A percentile compares a stretch with the other conserved stretches of the same genome.
Conservation (phyloP, 2,113 vertebrate genomes). For the Raja brachyura region DNA sequence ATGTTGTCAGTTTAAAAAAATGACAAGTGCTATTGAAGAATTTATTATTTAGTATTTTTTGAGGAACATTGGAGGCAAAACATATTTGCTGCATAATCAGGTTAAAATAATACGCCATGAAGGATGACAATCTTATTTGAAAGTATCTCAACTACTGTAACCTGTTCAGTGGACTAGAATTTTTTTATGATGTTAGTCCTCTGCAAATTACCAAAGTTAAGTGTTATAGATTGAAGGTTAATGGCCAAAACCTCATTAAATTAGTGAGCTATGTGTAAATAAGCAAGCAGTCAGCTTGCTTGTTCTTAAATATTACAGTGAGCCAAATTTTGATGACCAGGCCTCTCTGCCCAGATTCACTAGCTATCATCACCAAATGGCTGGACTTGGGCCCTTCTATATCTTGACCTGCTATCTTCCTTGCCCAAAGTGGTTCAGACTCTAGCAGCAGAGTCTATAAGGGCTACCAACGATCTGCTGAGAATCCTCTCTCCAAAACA, state of each 20-base stretch:
- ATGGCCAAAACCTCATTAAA: neutral
- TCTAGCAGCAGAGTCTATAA: too few species aligned
- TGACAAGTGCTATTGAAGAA: neutral
- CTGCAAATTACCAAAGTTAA: neutral
- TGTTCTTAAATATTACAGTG: neutral
- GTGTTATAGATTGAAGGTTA: neutral
- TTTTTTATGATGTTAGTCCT: neutral
- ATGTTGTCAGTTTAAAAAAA: neutral
- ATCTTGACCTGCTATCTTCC: too few species aligned
- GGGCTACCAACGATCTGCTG: too few species aligned
- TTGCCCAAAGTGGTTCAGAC: too few species aligned
- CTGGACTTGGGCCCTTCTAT: too few species aligned
- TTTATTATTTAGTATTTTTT: neutral
- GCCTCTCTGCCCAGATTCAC: too few species aligned
- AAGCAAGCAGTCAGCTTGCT: neutral
- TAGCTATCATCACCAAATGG: too few species aligned
- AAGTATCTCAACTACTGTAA: neutral
- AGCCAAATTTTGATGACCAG: too few species aligned
- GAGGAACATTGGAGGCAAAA: neutral
- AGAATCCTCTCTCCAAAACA: too few species aligned
- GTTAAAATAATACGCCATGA: neutral
- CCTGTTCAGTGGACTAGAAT: neutral
- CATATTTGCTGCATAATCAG: neutral
- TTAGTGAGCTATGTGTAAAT: neutral
- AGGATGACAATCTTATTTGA: neutral